Evolutionary conservation across 2,888 invertebrate species (phyloP).

Genomic region (Horisme vitalbata): DNA sequence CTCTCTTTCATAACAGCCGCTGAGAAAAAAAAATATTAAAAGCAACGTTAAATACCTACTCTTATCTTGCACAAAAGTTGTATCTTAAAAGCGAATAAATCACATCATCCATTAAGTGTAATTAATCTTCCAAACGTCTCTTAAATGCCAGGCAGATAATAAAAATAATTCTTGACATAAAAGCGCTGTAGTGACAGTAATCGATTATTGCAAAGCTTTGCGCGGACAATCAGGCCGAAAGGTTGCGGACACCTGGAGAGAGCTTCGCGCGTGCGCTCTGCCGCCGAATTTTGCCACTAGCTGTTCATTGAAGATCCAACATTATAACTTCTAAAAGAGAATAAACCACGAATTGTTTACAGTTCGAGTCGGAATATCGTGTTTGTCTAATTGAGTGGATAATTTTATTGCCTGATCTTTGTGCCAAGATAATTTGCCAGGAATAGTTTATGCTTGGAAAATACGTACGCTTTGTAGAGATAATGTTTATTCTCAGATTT

Average conservation of each 20-base stretch:
- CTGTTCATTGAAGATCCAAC: constrained; percentile 39
- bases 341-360: constrained; percentile 15
- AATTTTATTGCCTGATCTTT: constrained; percentile 26
- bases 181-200: constrained; percentile 11
- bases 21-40: no score
- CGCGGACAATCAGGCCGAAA: constrained; percentile 32
- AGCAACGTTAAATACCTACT: no score
- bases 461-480: no score
- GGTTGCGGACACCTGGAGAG: constrained; percentile 42
- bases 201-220: constrained; percentile 18
- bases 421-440: constrained; percentile 18
- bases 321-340: constrained; percentile 37
- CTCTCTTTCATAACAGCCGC: constrained; percentile 10
- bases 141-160: constrained; percentile 19
- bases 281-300: constrained; percentile 54
- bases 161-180: constrained; percentile 14
- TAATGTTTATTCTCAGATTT: constrained; percentile 6
- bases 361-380: constrained; percentile 16
- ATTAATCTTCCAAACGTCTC: constrained; percentile 21
- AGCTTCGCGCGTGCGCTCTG: constrained; percentile 40
- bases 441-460: constrained; percentile 7
- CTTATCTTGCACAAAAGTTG: no score
- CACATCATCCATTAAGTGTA: no score
- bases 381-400: constrained; percentile 29
- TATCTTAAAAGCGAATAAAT: constrained; percentile 8